These are phyloP conservation scores for Pararge aegeria DNA, from an alignment of 1,140 invertebrate species.

Conservation along the genomic window DNA sequence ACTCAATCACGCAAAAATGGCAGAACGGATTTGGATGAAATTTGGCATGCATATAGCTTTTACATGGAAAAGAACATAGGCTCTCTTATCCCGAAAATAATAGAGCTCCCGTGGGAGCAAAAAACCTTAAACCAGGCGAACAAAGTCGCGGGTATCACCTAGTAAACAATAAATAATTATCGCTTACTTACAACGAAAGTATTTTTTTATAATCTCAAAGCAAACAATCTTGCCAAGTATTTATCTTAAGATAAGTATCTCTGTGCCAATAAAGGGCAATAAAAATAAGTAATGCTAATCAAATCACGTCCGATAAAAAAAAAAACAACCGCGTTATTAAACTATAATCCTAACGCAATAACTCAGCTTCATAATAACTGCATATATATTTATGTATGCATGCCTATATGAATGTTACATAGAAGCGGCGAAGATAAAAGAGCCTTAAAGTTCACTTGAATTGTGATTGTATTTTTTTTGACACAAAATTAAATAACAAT, in stretches of 20 bases:
- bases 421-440: neutral
- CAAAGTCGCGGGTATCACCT: no score
- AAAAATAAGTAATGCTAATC: neutral
- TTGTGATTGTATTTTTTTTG: no score
- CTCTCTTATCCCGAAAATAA: no score
- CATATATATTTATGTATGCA: slow-evolving; percentile 2
- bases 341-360: neutral
- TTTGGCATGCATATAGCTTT: no score
- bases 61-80: no score
- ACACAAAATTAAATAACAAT: no score
- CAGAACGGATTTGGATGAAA: no score
- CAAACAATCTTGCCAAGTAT: neutral
- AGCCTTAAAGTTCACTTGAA: neutral
- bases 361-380: neutral
- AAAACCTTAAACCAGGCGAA: no score
- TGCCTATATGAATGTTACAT: neutral
- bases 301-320: neutral
- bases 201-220: neutral
- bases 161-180: no score
- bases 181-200: neutral
- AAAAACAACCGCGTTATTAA: neutral
- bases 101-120: no score
- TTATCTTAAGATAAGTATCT: neutral
- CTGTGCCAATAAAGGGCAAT: slow-evolving; percentile 2
- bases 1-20: no score